A percentile compares a stretch with the other conserved stretches of the same genome.
Evolutionary conservation across 37 sponge, comb jelly and placozoan genomes (phyloP).

Genomic region (Axinella damicornis): DNA sequence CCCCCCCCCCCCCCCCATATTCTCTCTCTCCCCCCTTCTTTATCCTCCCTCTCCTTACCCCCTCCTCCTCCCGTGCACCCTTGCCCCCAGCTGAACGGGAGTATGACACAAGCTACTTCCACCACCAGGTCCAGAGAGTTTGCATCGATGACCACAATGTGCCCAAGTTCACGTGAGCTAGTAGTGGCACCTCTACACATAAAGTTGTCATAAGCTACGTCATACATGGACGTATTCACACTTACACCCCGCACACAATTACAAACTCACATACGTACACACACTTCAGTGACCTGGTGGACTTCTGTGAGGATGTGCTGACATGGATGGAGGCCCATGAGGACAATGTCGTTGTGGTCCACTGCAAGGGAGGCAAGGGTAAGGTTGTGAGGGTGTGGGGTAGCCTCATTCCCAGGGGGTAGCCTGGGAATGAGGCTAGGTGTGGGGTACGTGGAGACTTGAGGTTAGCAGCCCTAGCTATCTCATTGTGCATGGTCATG

Average conservation of each 20-base stretch:
- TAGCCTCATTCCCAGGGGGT: background rate
- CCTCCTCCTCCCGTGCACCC: background rate
- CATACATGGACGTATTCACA: no score
- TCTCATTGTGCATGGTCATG: no score
- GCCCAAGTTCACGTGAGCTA: conserved; percentile 42
- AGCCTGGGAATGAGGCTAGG: background rate
- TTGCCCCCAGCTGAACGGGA: conserved; percentile 23
- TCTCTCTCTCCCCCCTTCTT: no score
- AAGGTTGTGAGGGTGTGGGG: conserved; percentile 17
- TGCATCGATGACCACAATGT: conserved; percentile 66
- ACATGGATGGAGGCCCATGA: conserved; percentile 55
- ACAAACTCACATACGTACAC: background rate
- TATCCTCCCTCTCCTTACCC: no score
- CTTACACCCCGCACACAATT: background rate
- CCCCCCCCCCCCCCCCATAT: no score
- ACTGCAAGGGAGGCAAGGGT: conserved; percentile 89
- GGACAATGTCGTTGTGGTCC: conserved; percentile 74
- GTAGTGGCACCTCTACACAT: no score
- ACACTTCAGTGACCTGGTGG: conserved; percentile 51
- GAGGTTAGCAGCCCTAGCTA: no score
- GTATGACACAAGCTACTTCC: conserved; percentile 44
- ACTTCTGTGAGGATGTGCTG: conserved; percentile 63
- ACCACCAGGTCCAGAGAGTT: conserved; percentile 32
- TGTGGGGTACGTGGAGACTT: background rate
- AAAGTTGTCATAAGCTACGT: no score